Evolutionary conservation across 2,797 vertebrate species (phyloP).

Genomic region (Ctenopoma kingsleyae): DNA sequence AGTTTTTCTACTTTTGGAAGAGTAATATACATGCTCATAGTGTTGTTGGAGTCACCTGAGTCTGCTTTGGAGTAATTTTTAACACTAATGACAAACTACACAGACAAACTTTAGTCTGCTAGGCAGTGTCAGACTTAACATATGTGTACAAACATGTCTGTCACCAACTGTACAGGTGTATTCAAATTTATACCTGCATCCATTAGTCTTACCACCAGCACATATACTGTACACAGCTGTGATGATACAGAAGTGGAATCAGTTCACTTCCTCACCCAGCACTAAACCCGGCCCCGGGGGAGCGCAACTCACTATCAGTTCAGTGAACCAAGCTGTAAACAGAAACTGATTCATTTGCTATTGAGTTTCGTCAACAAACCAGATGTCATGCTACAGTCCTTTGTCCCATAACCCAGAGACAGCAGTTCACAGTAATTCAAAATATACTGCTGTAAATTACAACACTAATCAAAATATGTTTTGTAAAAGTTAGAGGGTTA

Average conservation of each 20-base stretch:
- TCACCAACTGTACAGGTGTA: not conserved
- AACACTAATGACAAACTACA: no score
- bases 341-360: conserved; percentile 42
- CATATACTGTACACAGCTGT: not conserved
- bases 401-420: conserved; percentile 9
- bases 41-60: not conserved
- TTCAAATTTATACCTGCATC: not conserved
- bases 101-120: no score
- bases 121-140: no score
- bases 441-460: not conserved
- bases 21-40: no score
- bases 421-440: conserved; percentile 14
- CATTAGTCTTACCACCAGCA: not conserved
- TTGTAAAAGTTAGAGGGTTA: not conserved
- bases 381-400: conserved; percentile 26
- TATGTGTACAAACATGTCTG: not conserved
- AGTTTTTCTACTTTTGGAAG: no score
- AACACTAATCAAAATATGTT: not conserved
- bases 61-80: not conserved
- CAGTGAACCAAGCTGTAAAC: conserved; percentile 51
- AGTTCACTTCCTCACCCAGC: conserved; percentile 10
- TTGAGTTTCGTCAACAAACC: conserved; percentile 38
- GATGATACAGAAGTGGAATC: not conserved
- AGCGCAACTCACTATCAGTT: conserved; percentile 36
- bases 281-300: conserved; percentile 35